Evolutionary conservation across 2,888 invertebrate genomes (phyloP).

Genomic region (Diploptera punctata): DNA sequence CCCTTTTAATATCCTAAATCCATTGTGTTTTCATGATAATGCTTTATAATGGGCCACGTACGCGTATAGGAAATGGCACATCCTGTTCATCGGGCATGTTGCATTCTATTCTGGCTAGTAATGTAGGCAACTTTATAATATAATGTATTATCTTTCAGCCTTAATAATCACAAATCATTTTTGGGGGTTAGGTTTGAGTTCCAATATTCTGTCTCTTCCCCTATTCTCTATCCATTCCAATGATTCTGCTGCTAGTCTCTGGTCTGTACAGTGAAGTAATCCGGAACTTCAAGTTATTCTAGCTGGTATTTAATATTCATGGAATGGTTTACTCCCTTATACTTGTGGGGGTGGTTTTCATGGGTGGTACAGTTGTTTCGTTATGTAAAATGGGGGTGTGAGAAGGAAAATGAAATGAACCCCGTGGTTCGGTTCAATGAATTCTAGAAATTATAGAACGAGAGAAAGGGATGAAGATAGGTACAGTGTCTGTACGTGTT

Average conservation of each 20-base stretch:
- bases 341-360: constrained; percentile 5
- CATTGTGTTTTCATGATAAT: constrained; percentile 37
- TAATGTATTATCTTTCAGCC: constrained; percentile 32
- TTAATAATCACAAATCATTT: constrained; percentile 41
- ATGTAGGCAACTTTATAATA: constrained; percentile 34
- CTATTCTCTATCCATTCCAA: background rate
- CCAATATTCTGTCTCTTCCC: constrained; percentile 19
- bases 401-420: constrained; percentile 20
- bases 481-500: background rate
- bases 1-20: constrained; percentile 43
- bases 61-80: constrained; percentile 36
- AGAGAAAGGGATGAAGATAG: background rate
- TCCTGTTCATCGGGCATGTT: constrained; percentile 16
- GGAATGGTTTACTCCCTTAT: constrained; percentile 20
- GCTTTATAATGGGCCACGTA: constrained; percentile 27
- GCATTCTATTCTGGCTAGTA: no score
- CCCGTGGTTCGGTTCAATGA: constrained; percentile 7
- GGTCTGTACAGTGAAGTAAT: background rate
- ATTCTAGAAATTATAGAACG: constrained; percentile 16
- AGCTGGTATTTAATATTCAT: constrained; percentile 29
- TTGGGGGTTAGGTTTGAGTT: constrained; percentile 30
- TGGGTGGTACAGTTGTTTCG: constrained; percentile 13
- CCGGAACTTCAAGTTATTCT: constrained; percentile 25
- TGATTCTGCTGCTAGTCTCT: background rate
- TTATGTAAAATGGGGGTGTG: constrained; percentile 4